Evolutionary conservation across 2,797 vertebrate species (phyloP), one percentile per base, ranked within the genome.

Genomic region (Melanotaenia boesemani): DNA sequence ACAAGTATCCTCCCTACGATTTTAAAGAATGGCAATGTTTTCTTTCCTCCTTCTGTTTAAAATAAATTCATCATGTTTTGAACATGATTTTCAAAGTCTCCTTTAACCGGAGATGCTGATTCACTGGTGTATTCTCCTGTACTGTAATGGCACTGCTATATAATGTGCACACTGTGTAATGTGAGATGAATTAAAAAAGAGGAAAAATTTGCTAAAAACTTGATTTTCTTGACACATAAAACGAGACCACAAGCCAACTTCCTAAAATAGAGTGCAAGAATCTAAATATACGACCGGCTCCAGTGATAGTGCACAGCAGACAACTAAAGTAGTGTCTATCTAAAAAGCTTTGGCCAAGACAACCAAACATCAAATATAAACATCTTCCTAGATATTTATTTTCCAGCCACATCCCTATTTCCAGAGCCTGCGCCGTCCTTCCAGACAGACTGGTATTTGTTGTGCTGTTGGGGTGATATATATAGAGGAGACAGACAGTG

Each of bases 401-500:
- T 92, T 88, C 87, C 86, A 77, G 88, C 91, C 90, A 86, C 91
- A 91, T 93, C 90, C 82, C 88, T 93, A 91, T 90, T 91, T 88
- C 88, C 78, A 88, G 92, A 88, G 76, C 62, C 67, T 41, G 76
- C 16, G 57, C 79, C 81, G 87, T 80, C 72, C 81, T 72, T 84
- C 83, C 91, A 93, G 93, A 94, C 93, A 93, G 93, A 82, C 92
- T 91, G 90, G 82, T 90, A 91, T 93, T 91, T 95, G 93, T 94
- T 91, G 88, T 91, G 82, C 90, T 86, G 89, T 80, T 83, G 80
- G 81, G 82, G 76, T 85, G 90, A 90, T 93, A 94, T 93, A 92
- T 93, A 92, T 92, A 94, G 91, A 93, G 87, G 78, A 89, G 88
- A 88, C 90, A 94, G 91, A 93, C 89, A 77, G 87, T 77, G 87